Conservation (phyloP, 2,113 vertebrate genomes). For the Lepidothrix coronata region DNA sequence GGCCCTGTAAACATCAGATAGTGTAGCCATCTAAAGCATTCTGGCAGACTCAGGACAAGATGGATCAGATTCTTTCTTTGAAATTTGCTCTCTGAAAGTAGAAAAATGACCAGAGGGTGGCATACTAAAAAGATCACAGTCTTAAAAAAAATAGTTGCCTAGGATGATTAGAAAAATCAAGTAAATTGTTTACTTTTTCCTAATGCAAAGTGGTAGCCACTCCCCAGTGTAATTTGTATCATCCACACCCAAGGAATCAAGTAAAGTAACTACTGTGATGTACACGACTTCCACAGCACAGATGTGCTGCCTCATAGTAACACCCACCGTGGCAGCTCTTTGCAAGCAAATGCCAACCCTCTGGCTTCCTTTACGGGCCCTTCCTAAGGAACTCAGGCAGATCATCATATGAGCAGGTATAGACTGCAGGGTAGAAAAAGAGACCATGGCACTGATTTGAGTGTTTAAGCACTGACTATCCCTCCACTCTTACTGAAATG, state of each 20-base stretch:
- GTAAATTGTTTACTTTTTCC: not conserved
- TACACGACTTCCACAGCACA: not conserved
- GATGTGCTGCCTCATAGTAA: not conserved
- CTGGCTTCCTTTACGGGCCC: not conserved
- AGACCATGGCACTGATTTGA: not conserved
- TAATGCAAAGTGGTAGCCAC: not conserved
- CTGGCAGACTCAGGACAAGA: constrained; percentile 1
- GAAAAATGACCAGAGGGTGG: not conserved
- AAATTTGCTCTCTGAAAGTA: constrained; percentile 14
- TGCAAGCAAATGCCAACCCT: not conserved
- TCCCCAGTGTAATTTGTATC: not conserved
- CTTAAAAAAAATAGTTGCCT: not conserved
- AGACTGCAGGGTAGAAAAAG: not conserved
- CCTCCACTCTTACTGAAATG: not conserved
- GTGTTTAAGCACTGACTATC: not conserved
- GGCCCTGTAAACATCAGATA: not conserved
- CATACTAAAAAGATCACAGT: not conserved
- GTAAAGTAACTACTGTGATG: not conserved
- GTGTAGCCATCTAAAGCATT: not conserved
- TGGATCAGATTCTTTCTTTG: not conserved
- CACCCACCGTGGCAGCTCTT: not conserved
- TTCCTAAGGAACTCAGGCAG: not conserved
- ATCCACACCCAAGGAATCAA: not conserved
- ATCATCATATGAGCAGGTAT: accelerated
- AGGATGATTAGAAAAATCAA: constrained; percentile 20